Conservation (phyloP, 2,888 invertebrate species). For the Drosophila algonquin region DNA sequence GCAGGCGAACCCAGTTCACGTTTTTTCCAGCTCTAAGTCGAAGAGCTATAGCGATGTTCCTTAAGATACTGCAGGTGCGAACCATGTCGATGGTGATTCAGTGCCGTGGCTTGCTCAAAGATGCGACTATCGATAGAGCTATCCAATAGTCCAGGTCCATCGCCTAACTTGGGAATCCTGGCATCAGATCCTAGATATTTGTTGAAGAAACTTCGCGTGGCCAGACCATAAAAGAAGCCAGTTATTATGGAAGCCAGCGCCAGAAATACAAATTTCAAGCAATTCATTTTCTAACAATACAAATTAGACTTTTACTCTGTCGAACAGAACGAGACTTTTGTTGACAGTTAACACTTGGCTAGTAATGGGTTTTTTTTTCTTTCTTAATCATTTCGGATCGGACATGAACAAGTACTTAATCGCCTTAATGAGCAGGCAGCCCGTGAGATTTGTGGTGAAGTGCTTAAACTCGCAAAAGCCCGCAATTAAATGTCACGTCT, state of each 20-base stretch:
- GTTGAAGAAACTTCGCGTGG: background rate
- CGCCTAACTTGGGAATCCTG: no score
- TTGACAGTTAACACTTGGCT: slow-evolving; percentile 28
- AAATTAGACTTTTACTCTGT: background rate
- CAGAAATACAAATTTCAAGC: background rate
- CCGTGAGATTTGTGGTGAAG: slow-evolving; percentile 22
- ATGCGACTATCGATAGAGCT: background rate
- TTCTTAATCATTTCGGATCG: slow-evolving; percentile 23
- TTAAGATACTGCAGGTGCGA: background rate
- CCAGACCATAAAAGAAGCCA: background rate
- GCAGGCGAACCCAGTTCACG: background rate
- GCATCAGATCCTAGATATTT: background rate
- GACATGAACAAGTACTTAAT: slow-evolving; percentile 39
- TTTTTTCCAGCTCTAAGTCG: background rate
- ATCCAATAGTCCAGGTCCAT: background rate
- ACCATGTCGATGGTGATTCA: background rate
- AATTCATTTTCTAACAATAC: background rate
- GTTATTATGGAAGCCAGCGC: background rate
- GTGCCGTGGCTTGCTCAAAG: background rate
- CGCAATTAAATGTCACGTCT: slow-evolving; percentile 42
- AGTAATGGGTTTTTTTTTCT: background rate
- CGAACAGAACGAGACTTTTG: background rate
- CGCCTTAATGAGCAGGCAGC: slow-evolving; percentile 37
- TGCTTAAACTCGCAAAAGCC: slow-evolving; percentile 22
- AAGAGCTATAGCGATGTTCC: background rate